Base-by-base conservation (phyloP, 2,113 vertebrate species). In the Jaculus jaculus region DNA sequence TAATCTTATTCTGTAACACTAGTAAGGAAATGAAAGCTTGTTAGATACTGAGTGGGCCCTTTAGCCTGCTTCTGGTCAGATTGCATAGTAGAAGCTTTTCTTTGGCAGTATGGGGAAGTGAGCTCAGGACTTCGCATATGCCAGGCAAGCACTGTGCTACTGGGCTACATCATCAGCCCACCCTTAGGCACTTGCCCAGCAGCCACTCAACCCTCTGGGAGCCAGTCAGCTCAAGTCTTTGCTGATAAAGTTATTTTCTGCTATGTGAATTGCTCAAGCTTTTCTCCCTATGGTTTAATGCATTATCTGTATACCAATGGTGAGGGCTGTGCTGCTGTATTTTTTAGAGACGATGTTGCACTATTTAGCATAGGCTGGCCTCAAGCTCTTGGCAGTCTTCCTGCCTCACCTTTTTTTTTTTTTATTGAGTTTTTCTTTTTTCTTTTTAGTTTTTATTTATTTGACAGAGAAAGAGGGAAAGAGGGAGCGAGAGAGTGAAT, bases 1-100 rank as follows among this genome's bases (percentile, higher is more conserved):
- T 82, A 74, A 92, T 96, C 89, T 66, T 90, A n/a, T 72, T 87
- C n/a, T 84, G 15, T 84, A 82, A 93, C 21, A 86, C 47, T 84
- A 73, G 51, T 63, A 92, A 94, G 94, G 92, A 87, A 90, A 78
- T 60, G 61, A 90, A 68, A 73, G 60, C 17, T 58, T 84, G 60
- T 84, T 84, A 42, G 6, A 8, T 82, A 75, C 51, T 89, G 32
- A n/a, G 92, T 30, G 86, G 39, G 24, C 69, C 9, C 58, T 82
- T 37, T 23, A n/a, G 68, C 61, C 34, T 68, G 20, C 23, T 26
- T 69, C 3, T 68, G 84, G 32, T 42, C 30, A 34, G 17, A 51
- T 2, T 37, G 71, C n/a, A 60, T 91, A 42, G 72, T 72, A 34
- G 37, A 72, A 60, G n/a, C n/a, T 28, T 81, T 72, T 47, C 34